These are phyloP conservation scores for Drosophila busckii DNA, from an alignment of 1,140 invertebrate species.

Conservation along the genomic window DNA sequence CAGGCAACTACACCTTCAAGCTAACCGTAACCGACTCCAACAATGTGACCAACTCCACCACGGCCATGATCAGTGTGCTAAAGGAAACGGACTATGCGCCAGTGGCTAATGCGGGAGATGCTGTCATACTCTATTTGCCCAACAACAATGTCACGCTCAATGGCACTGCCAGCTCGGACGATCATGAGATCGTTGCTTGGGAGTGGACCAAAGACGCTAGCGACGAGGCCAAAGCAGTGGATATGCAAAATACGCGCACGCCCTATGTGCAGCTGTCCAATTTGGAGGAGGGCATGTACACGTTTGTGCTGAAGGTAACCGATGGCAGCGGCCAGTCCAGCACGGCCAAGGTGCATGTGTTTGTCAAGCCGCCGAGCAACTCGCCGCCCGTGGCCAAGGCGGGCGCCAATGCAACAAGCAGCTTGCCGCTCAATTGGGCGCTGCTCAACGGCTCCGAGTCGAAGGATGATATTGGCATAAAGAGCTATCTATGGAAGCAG, in stretches of 20 bases:
- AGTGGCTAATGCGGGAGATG: slow-evolving; percentile 94
- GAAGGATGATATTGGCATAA: slow-evolving; percentile 91
- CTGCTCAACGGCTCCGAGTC: slow-evolving; percentile 89
- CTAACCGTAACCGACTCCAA: slow-evolving; percentile 95
- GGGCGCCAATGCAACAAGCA: slow-evolving; percentile 84
- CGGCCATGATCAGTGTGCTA: slow-evolving; percentile 93
- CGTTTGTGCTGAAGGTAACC: slow-evolving; percentile 94
- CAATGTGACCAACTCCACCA: slow-evolving; percentile 90
- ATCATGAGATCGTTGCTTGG: slow-evolving; percentile 94
- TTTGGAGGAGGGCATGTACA: slow-evolving; percentile 95
- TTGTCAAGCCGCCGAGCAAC: slow-evolving; percentile 94
- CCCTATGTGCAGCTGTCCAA: slow-evolving; percentile 89
- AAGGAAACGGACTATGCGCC: slow-evolving; percentile 97
- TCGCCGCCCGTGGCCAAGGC: slow-evolving; percentile 88
- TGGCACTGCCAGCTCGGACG: slow-evolving; percentile 94
- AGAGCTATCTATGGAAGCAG: slow-evolving; percentile 90
- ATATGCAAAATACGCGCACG: slow-evolving; percentile 95
- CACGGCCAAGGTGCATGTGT: slow-evolving; percentile 92
- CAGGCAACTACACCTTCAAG: slow-evolving; percentile 96
- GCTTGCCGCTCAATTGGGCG: slow-evolving; percentile 88
- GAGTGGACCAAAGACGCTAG: slow-evolving; percentile 95
- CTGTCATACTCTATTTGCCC: slow-evolving; percentile 93
- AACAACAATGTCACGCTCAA: slow-evolving; percentile 93
- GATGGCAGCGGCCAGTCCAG: slow-evolving; percentile 93
- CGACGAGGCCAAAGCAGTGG: slow-evolving; percentile 90